Conservation (phyloP, 2,888 invertebrate species). For the Philereme vetulata region DNA sequence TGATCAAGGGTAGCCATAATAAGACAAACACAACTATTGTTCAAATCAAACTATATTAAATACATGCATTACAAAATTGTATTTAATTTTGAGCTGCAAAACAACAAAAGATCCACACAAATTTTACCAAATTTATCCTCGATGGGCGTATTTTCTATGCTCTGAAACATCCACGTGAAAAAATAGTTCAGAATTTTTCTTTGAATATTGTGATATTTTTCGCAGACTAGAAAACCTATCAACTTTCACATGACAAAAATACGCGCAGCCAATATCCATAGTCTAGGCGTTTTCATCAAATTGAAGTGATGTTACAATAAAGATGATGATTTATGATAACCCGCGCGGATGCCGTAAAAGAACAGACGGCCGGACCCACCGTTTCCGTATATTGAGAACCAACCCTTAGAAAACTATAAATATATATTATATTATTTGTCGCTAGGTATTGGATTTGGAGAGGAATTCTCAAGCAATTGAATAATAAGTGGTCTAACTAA, state of each 20-base stretch:
- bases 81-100: too few species aligned
- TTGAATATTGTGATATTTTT: slow-evolving; percentile 12
- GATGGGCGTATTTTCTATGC: not conserved
- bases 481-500: slow-evolving; percentile 12
- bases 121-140: too few species aligned
- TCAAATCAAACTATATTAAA: too few species aligned
- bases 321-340: slow-evolving; percentile 55
- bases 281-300: slow-evolving; percentile 32
- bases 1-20: too few species aligned
- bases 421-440: slow-evolving; percentile 33
- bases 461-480: slow-evolving; percentile 14
- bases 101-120: too few species aligned
- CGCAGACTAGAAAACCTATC: slow-evolving; percentile 10
- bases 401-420: slow-evolving; percentile 40
- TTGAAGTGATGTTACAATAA: slow-evolving; percentile 39
- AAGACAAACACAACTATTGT: too few species aligned
- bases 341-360: slow-evolving; percentile 48
- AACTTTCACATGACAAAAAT: slow-evolving; percentile 22
- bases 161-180: not conserved
- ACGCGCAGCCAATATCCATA: slow-evolving; percentile 21
- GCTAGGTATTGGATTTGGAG: slow-evolving; percentile 13
- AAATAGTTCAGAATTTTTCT: not conserved
- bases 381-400: slow-evolving; percentile 37
- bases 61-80: too few species aligned
- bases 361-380: slow-evolving; percentile 36